A percentile compares a stretch with the other conserved stretches of the same genome.
phyloP scores from a whole-genome alignment of 2,797 vertebrate genomes.

The Falco peregrinus region DNA sequence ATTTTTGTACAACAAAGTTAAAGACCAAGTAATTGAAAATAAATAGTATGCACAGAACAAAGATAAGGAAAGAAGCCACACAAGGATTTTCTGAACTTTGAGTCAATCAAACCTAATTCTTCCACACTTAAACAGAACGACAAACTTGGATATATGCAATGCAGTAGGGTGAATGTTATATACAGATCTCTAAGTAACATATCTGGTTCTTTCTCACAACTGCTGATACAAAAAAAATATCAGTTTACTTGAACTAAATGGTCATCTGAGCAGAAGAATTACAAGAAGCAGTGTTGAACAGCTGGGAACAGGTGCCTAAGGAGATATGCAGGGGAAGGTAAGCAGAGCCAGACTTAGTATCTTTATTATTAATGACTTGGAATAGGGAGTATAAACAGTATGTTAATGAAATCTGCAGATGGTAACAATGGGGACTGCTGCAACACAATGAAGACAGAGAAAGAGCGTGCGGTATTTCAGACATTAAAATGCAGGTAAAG shows the following conservation, averaged over 20 bases:
- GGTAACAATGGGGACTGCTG: slow-evolving; percentile 27
- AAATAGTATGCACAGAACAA: not conserved
- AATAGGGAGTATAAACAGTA: slow-evolving; percentile 30
- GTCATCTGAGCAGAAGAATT: not conserved
- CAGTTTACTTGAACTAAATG: not conserved
- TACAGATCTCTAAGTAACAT: not conserved
- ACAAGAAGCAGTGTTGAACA: slow-evolving; percentile 13
- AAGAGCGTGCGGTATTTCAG: not conserved
- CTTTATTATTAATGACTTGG: slow-evolving; percentile 51
- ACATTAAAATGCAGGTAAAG: not conserved
- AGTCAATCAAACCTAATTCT: not conserved
- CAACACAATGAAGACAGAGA: not conserved
- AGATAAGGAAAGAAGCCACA: not conserved
- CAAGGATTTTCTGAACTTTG: not conserved
- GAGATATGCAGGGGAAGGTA: slow-evolving; percentile 17
- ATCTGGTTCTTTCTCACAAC: slow-evolving; percentile 10
- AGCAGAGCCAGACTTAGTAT: slow-evolving; percentile 29
- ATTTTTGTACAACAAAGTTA: not conserved
- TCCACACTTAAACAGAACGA: not conserved
- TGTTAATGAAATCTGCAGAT: slow-evolving; percentile 62
- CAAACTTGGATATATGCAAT: not conserved
- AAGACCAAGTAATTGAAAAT: not conserved
- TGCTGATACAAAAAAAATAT: not conserved
- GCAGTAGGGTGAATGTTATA: not conserved
- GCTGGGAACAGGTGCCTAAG: slow-evolving; percentile 45